These are phyloP conservation scores for Amniataba percoides DNA, from an alignment of 2,797 vertebrate genomes.

Conservation along the genomic window DNA sequence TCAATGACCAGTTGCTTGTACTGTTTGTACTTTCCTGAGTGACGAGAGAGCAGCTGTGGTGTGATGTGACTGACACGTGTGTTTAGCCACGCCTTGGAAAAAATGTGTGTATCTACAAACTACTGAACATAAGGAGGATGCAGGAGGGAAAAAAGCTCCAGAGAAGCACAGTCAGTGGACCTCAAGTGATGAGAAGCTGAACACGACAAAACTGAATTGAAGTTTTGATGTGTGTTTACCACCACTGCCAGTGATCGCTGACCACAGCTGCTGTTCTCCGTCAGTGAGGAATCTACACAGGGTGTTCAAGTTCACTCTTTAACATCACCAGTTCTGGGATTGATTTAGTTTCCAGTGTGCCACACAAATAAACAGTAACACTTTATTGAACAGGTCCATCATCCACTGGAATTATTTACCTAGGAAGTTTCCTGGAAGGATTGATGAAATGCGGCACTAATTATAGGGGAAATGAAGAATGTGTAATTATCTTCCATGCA, in stretches of 20 bases:
- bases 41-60: constrained; percentile 30
- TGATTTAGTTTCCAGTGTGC: background rate
- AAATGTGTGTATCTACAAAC: background rate
- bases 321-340: too few relatives aligned
- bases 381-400: background rate
- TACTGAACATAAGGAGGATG: background rate
- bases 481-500: background rate
- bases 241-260: background rate
- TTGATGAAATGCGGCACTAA: background rate
- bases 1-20: background rate
- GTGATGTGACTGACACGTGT: background rate
- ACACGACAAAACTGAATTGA: background rate
- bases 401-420: background rate
- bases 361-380: background rate
- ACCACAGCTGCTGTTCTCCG: constrained; percentile 21
- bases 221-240: background rate
- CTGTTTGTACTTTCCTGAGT: background rate
- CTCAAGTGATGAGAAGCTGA: background rate
- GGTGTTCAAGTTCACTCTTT: background rate
- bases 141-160: too few relatives aligned
- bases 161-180: background rate
- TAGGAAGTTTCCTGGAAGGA: too few relatives aligned
- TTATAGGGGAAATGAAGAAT: too few relatives aligned
- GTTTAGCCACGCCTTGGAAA: background rate
- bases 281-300: background rate